Evolutionary conservation across 2,888 invertebrate species (phyloP).

Genomic region (Hesperia comma): DNA sequence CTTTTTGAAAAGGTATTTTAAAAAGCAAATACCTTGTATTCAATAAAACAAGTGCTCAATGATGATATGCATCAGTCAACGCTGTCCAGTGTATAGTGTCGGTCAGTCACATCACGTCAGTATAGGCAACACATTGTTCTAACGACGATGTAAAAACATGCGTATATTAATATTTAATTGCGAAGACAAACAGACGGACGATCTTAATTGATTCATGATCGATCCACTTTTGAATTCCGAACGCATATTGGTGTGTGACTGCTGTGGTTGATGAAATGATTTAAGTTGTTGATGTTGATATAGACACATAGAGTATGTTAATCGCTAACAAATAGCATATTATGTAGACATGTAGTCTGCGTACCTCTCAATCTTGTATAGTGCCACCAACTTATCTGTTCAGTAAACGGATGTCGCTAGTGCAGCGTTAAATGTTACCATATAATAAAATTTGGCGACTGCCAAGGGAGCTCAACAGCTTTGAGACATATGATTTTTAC

Average conservation of each 20-base stretch:
- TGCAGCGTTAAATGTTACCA: too few relatives aligned
- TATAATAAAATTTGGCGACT: too few relatives aligned
- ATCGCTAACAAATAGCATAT: too few relatives aligned
- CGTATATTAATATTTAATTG: conserved; percentile 49
- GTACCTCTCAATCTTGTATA: too few relatives aligned
- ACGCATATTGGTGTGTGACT: conserved; percentile 17
- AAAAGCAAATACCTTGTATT: conserved; percentile 1
- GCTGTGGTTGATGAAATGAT: conserved; percentile 4
- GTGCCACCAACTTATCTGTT: too few relatives aligned
- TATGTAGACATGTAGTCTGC: too few relatives aligned
- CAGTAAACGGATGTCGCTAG: too few relatives aligned
- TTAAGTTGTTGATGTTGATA: neutral
- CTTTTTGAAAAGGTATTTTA: neutral
- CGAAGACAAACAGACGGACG: conserved; percentile 37
- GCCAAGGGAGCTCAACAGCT: too few relatives aligned
- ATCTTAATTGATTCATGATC: conserved; percentile 44
- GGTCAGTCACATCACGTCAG: conserved; percentile 40
- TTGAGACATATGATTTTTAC: too few relatives aligned
- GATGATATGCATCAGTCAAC: conserved; percentile 13
- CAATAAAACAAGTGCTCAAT: conserved; percentile 10
- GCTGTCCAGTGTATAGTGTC: neutral
- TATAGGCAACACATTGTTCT: conserved; percentile 39
- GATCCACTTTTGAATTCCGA: conserved; percentile 26
- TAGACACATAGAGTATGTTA: neutral
- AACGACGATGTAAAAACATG: conserved; percentile 34